These are phyloP conservation scores for Tanaodytes sp. DNA, from an alignment of 2,888 invertebrate genomes.

Conservation along the genomic window DNA sequence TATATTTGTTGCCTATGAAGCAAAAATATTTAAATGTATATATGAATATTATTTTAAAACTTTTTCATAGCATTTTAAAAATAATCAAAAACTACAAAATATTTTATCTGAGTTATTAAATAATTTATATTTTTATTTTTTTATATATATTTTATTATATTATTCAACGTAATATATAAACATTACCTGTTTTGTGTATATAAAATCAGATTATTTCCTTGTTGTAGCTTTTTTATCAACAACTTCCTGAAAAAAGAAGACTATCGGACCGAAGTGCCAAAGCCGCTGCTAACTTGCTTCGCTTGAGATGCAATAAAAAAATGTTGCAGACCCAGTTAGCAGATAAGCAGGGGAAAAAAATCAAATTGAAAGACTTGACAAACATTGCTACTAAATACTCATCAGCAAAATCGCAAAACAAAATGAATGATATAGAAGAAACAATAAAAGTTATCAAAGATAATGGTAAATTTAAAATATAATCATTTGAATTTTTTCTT, in stretches of 20 bases:
- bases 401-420: neutral
- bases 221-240: neutral
- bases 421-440: neutral
- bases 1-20: no score
- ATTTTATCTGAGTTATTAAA: no score
- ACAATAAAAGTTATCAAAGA: neutral
- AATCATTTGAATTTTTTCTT: no score
- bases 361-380: neutral
- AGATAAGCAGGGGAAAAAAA: neutral
- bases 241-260: slow-evolving; percentile 1
- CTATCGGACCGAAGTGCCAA: neutral
- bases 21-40: no score
- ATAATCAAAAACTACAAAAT: no score
- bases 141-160: no score
- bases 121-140: no score
- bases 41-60: no score
- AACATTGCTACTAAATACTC: neutral
- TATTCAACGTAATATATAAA: no score
- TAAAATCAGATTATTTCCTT: no score
- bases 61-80: no score
- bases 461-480: slow-evolving; percentile 10
- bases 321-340: neutral
- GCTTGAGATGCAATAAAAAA: slow-evolving; percentile 1
- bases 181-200: no score
- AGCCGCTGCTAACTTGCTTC: neutral